A percentile compares a stretch with the other conserved stretches of the same genome.
Evolutionary conservation across 2,797 vertebrate genomes (phyloP).

Genomic region (Cyclopterus lumpus): DNA sequence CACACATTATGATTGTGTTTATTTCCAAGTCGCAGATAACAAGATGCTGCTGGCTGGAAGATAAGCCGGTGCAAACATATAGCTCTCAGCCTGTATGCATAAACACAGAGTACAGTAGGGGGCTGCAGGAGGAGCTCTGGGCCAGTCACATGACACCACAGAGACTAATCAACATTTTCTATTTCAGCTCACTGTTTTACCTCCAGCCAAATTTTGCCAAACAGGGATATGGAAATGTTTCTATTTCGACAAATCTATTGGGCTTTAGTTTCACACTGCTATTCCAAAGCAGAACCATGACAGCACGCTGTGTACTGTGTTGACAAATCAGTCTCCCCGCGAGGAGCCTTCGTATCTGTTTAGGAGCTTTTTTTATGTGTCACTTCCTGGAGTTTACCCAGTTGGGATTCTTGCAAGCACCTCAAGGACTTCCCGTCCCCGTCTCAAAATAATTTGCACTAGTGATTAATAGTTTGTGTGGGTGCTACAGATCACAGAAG

Average conservation of each 20-base stretch:
- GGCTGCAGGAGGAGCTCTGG: constrained; percentile 35
- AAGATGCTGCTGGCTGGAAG: constrained; percentile 69
- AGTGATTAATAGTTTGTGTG: background rate
- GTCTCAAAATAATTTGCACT: background rate
- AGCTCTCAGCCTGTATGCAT: constrained; percentile 38
- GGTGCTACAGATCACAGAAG: background rate
- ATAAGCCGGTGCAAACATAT: constrained; percentile 69
- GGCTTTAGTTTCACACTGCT: background rate
- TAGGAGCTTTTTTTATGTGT: too few relatives aligned
- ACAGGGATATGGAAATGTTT: background rate
- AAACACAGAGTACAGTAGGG: constrained; percentile 38
- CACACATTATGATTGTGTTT: constrained; percentile 71
- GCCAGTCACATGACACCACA: constrained; percentile 47
- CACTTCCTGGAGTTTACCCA: background rate
- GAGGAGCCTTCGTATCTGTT: background rate
- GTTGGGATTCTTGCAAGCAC: background rate
- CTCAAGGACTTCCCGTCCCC: background rate
- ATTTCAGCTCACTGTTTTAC: constrained; percentile 11
- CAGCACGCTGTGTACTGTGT: background rate
- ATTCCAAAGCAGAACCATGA: background rate
- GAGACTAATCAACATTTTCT: constrained; percentile 27
- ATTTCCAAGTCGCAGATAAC: constrained; percentile 74
- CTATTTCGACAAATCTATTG: background rate
- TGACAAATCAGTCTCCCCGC: background rate
- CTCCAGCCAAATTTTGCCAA: constrained; percentile 16